phyloP scores from a whole-genome alignment of 2,797 vertebrate species.

The Sebastes baramenuke region DNA sequence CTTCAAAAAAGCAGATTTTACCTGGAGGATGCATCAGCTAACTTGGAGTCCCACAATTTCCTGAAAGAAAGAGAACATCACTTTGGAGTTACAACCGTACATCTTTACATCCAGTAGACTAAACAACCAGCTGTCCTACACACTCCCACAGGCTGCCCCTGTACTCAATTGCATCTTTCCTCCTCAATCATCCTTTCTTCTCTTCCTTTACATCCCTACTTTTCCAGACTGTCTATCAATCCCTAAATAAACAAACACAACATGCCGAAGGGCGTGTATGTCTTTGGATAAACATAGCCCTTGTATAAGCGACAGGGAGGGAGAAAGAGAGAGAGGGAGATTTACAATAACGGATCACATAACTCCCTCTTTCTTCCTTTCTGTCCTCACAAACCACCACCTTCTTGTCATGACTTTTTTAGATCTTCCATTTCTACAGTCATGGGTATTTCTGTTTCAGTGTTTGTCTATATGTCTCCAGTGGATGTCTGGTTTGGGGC shows the following conservation, averaged over 20 bases:
- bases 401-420: conserved; percentile 24
- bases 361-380: conserved; percentile 1
- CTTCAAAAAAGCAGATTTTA: conserved; percentile 58
- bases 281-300: conserved; percentile 33
- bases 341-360: conserved; percentile 30
- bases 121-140: conserved; percentile 27
- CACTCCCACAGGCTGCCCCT: conserved; percentile 15
- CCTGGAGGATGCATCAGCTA: conserved; percentile 90
- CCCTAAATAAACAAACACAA: conserved; percentile 30
- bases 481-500: conserved; percentile 52
- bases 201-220: background rate
- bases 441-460: conserved; percentile 57
- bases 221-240: conserved; percentile 24
- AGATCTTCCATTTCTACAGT: conserved; percentile 24
- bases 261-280: conserved; percentile 8
- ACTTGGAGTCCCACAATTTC: conserved; percentile 93
- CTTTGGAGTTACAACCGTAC: background rate
- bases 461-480: conserved; percentile 64
- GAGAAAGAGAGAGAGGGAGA: background rate
- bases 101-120: conserved; percentile 41
- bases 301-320: background rate
- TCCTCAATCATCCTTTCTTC: conserved; percentile 9
- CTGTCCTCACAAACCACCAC: conserved; percentile 20
- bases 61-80: conserved; percentile 73
- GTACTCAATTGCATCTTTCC: background rate